Base-by-base conservation (phyloP, 2,797 vertebrate genomes). In the Echiichthys vipera region DNA sequence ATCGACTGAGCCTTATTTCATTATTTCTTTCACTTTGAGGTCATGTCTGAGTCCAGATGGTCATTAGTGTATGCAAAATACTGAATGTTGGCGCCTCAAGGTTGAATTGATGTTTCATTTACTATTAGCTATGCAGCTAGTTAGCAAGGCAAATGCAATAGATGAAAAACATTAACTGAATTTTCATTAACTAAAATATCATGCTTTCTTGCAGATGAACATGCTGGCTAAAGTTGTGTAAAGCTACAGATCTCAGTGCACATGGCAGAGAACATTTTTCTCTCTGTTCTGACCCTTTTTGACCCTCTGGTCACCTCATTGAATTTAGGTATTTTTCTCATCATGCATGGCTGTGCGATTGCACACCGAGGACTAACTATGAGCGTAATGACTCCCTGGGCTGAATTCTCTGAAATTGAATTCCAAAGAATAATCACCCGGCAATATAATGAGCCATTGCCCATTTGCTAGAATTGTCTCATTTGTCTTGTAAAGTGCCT, bases 371-470 rank as follows among this genome's bases (percentile, higher is more conserved):
- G 84, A 85, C 71, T 71, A 74, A 83, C 71, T 84, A 65, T 43
- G 40, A 71, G 47, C 14, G 1, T 81, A 88, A 89, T 87, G 83
- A 85, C 73, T 88, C 83, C 24, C 74, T 51, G 30, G 55, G 74
- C 76, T 81, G 49, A 81, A 79, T 80, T 83, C 43, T 4, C 57
- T 81, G 74, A 79, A 86, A 90, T 84, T 85, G 81, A 84, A 86
- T 84, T 73, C 64, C 77, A 30, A 73, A 77, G 83, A 90, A 88
- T 85, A 86, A 88, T 90, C 72, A 80, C 73, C 65, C 47, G 2
- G 22, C 71, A 70, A 67, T 83, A 89, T 83, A 92, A 92, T 78
- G 68, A 90, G 72, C 71, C 81, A 82, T 89, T 86, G 84, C 49
- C 68, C 73, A 81, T 89, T 84, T 83, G 61, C 49, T 51, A 27